Conservation (phyloP, 1,140 invertebrate genomes). For the Colletes latitarsis region DNA sequence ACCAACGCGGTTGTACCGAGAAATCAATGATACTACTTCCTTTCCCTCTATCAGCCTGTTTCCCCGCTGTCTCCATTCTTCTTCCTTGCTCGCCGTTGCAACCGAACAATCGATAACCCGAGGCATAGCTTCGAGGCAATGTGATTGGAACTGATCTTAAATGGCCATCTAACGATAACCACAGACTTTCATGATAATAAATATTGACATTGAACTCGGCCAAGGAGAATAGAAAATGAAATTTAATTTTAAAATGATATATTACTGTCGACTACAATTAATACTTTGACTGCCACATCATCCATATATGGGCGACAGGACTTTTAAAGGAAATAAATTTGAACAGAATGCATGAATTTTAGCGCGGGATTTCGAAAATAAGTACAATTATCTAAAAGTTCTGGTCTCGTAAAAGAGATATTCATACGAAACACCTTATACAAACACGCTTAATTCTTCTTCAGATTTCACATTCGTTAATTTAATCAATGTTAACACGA, state of each 20-base stretch:
- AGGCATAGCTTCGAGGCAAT: not conserved
- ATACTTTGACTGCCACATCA: too few species aligned
- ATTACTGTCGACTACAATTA: too few species aligned
- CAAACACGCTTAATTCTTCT: too few species aligned
- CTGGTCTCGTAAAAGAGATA: too few species aligned
- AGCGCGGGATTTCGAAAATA: too few species aligned
- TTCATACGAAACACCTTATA: too few species aligned
- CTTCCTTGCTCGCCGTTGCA: not conserved
- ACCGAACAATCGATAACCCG: slow-evolving; percentile 7
- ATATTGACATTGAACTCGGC: not conserved
- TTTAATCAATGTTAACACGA: too few species aligned
- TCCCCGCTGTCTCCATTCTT: not conserved
- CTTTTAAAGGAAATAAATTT: too few species aligned
- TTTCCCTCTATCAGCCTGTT: not conserved
- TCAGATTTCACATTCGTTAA: too few species aligned
- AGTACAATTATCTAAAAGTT: too few species aligned
- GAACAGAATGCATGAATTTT: too few species aligned
- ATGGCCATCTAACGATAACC: not conserved
- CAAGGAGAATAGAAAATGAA: not conserved
- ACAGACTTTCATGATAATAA: not conserved
- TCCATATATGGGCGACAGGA: too few species aligned
- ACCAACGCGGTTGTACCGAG: not conserved
- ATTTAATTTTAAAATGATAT: not conserved
- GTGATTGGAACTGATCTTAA: not conserved
- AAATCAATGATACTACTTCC: slow-evolving; percentile 20